A percentile compares a stretch with the other conserved stretches of the same genome.
Conservation (phyloP, 2,888 invertebrate species). For the Lepidochitona cinerea region DNA sequence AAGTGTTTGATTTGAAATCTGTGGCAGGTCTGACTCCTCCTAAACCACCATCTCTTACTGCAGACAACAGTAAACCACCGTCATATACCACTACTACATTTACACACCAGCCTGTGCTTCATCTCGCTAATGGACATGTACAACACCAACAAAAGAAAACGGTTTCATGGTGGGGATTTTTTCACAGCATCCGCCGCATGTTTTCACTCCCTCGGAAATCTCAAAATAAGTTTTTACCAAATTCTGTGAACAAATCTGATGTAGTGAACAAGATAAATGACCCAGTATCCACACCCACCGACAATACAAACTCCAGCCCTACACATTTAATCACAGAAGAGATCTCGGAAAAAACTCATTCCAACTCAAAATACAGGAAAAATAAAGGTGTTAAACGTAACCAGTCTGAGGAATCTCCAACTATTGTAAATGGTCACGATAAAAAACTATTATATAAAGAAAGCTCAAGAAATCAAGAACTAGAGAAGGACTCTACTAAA, state of each 20-base stretch:
- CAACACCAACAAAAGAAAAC: slow-evolving; percentile 39
- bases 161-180: slow-evolving; percentile 34
- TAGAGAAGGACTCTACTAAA: background rate
- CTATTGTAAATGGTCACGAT: background rate
- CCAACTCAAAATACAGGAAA: background rate
- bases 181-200: slow-evolving; percentile 1
- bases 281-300: too few species aligned
- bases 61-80: background rate
- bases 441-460: background rate
- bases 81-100: background rate
- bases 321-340: too few species aligned
- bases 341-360: too few species aligned
- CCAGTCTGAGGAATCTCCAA: slow-evolving; percentile 1
- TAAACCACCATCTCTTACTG: slow-evolving; percentile 19
- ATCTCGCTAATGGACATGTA: slow-evolving; percentile 42
- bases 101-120: slow-evolving; percentile 25
- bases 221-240: too few species aligned
- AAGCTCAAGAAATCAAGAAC: background rate
- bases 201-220: background rate
- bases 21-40: slow-evolving; percentile 49
- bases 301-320: background rate
- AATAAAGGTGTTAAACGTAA: slow-evolving; percentile 1
- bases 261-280: too few species aligned
- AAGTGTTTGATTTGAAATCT: slow-evolving; percentile 70
- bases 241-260: too few species aligned